phyloP scores from a whole-genome alignment of 1,140 invertebrate species.

The Saxidomus purpurata region DNA sequence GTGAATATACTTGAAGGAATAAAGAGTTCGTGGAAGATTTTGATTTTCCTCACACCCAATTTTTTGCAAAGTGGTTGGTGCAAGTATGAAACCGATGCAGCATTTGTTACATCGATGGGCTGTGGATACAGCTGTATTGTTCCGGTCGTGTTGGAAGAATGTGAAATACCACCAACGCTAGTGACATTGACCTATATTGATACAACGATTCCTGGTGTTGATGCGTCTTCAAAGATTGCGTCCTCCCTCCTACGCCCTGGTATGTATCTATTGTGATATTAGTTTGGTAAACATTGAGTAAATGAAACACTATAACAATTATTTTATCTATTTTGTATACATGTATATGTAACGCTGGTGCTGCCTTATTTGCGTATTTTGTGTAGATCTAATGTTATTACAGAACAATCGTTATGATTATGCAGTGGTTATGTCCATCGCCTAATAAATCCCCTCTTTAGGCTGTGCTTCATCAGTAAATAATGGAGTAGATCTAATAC shows the following conservation, averaged over 20 bases:
- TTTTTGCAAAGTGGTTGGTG: background rate
- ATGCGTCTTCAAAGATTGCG: background rate
- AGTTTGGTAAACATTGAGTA: too few relatives aligned
- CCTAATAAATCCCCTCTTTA: too few relatives aligned
- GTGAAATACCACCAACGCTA: constrained; percentile 9
- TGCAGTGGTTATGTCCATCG: too few relatives aligned
- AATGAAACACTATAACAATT: too few relatives aligned
- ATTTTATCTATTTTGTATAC: too few relatives aligned
- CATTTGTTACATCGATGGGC: background rate
- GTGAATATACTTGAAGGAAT: constrained; percentile 30
- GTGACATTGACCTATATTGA: constrained; percentile 27
- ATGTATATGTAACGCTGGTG: too few relatives aligned
- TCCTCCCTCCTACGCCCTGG: background rate
- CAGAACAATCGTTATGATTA: too few relatives aligned
- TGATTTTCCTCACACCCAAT: background rate
- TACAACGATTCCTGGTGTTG: background rate
- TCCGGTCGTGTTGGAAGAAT: background rate
- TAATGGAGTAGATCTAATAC: too few relatives aligned
- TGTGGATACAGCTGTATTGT: constrained; percentile 23
- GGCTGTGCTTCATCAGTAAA: too few relatives aligned
- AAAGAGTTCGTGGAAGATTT: background rate
- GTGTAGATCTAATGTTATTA: too few relatives aligned
- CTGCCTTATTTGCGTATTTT: too few relatives aligned
- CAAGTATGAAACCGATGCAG: background rate
- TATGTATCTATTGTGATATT: too few relatives aligned